A percentile compares a stretch with the other conserved stretches of the same genome.
phyloP scores from a whole-genome alignment of 2,888 invertebrate species.

The Caenorhabditis drosophilae region DNA sequence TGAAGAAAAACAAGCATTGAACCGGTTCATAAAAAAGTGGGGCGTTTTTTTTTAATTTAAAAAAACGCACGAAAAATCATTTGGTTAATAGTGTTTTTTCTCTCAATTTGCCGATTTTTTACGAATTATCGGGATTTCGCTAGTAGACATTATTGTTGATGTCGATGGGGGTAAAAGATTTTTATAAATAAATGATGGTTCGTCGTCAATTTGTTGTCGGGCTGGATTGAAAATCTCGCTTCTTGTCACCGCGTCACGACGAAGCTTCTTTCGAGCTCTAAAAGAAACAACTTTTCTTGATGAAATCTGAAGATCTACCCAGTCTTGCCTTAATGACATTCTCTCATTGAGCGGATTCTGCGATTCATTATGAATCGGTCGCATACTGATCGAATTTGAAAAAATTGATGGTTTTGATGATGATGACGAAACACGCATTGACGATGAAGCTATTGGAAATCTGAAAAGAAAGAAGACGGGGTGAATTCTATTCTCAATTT shows the following conservation, averaged over 20 bases:
- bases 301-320: background rate
- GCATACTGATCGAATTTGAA: conserved; percentile 25
- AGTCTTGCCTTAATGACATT: conserved; percentile 21
- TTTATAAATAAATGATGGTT: conserved; percentile 22
- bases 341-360: conserved; percentile 11
- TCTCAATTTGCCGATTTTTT: background rate
- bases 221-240: conserved; percentile 27
- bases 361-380: no score
- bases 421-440: conserved; percentile 18
- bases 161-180: conserved; percentile 33
- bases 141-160: conserved; percentile 29
- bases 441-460: conserved; percentile 30
- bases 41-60: no score
- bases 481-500: no score
- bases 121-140: background rate
- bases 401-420: background rate
- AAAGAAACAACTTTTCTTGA: conserved; percentile 1
- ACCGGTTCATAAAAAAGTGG: no score
- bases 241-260: conserved; percentile 29
- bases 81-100: no score
- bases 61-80: no score
- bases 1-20: no score
- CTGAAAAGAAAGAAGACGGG: no score
- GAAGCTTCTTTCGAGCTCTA: conserved; percentile 31
- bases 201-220: conserved; percentile 7